Base-by-base conservation (phyloP, 1,140 invertebrate genomes). In the Thereuonema tuberculata region DNA sequence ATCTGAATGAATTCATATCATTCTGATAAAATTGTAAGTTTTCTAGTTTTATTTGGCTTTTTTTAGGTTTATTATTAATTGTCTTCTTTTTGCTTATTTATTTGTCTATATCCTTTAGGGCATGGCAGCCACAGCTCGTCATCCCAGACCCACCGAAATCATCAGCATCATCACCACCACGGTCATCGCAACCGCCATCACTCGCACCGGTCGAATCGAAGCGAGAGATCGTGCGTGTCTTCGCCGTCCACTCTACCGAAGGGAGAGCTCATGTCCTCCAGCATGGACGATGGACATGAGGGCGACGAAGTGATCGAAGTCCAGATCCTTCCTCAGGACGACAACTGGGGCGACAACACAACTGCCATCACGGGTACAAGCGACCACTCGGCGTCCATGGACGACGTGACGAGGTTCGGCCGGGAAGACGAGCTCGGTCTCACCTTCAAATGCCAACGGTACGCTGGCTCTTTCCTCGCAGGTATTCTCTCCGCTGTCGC, bases 291-390 rank as follows among this genome's bases (percentile, higher is more conserved):
- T 80, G 80, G 21, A 5, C 17, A 3, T 78, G 80, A 75, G 86
- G 81, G 2, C 70, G 84, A 86, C 69, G 86, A 92, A 74, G 84
- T 89, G 3, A 89, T 91, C 47, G 87, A 92, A 75, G 90, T 94
- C 52, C 89, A 93, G 75, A 93, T 94, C 63, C 72, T 97, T 47
- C 90, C 91, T 0, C 84, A 93, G 75, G 93, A 97, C 78, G 94
- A 98, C 69, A 95, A 94, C 71, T 98, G 94, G 94, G 93, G 90
- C 31, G 95, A 98, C 75, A 96, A 93, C 68, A 96, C 92, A 0
- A 98, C 94, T 2, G 93, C 91, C 0, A 85, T 98, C 24, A 98
- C 95, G 2, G 93, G 93, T 20, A 97, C 93, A 1, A 96, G 92
- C 0, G 93, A 97, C 70, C 85, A 87, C 62, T 93, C 90, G 1